Evolutionary conservation across 2,797 vertebrate genomes (phyloP).

Genomic region (Onychomys leucogaster): DNA sequence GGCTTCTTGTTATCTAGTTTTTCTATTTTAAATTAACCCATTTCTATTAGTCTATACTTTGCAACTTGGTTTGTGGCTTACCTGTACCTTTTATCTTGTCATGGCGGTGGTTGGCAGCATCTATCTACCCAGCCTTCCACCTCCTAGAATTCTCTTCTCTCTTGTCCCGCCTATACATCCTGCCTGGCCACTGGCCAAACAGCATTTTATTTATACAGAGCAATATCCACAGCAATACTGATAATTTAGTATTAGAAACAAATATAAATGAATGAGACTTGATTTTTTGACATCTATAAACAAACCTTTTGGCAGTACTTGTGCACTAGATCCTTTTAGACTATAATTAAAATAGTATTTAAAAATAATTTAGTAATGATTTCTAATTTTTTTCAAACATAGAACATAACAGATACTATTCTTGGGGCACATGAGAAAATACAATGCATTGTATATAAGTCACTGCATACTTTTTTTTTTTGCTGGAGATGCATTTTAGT

Average conservation of each 20-base stretch:
- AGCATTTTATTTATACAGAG: no score
- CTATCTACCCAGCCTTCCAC: no score
- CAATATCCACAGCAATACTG: no score
- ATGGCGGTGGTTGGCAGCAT: no score
- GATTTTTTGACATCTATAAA: background rate
- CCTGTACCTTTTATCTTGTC: no score
- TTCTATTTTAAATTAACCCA: no score
- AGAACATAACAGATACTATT: background rate
- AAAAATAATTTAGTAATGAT: background rate
- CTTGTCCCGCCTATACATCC: no score
- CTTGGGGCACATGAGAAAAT: background rate
- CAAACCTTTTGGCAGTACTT: background rate
- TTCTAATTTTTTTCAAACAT: background rate
- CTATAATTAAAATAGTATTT: background rate
- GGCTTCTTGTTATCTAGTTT: no score
- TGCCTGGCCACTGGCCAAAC: no score
- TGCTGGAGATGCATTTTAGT: background rate
- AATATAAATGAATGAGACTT: background rate
- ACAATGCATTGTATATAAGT: background rate
- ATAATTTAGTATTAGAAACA: background rate
- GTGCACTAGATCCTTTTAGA: background rate
- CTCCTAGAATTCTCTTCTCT: no score
- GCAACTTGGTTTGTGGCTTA: no score
- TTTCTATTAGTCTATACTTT: no score
- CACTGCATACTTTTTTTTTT: background rate